phyloP scores from a whole-genome alignment of 2,113 vertebrate genomes.

The Etheostoma spectabile region DNA sequence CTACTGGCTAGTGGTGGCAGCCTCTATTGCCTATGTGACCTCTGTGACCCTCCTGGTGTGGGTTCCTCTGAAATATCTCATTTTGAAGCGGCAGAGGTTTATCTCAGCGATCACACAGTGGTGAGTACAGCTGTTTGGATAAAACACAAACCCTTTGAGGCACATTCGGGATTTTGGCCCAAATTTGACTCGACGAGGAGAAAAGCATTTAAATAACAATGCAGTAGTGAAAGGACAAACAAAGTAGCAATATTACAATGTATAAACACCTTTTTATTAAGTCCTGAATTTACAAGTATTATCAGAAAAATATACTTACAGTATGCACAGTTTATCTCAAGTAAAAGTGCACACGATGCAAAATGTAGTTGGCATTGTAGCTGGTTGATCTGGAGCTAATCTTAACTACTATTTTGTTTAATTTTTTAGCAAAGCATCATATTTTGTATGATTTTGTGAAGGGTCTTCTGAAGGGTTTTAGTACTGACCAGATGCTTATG shows the following conservation, averaged over 20 bases:
- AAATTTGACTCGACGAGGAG: background rate
- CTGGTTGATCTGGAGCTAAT: background rate
- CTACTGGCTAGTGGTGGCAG: slow-evolving; percentile 89
- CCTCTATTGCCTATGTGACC: slow-evolving; percentile 85
- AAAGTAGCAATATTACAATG: background rate
- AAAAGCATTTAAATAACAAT: background rate
- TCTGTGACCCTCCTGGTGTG: slow-evolving; percentile 85
- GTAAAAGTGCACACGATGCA: background rate
- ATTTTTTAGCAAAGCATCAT: background rate
- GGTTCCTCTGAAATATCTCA: slow-evolving; percentile 88
- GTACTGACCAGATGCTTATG: background rate
- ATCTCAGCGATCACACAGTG: slow-evolving; percentile 74
- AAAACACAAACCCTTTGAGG: background rate
- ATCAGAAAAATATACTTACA: background rate
- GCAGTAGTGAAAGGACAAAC: background rate
- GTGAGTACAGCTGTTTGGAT: slow-evolving; percentile 71
- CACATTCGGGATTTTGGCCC: background rate
- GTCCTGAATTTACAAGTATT: background rate
- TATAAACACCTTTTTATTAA: background rate
- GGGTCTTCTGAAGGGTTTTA: background rate
- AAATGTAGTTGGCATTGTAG: background rate
- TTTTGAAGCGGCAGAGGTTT: slow-evolving; percentile 75
- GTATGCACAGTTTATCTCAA: background rate
- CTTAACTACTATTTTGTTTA: background rate
- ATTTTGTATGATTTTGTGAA: background rate